Percentiles rank a stretch among this genome's conserved stretches.
Conservation (phyloP, 2,888 invertebrate genomes). For the Argyresthia goedartella region DNA sequence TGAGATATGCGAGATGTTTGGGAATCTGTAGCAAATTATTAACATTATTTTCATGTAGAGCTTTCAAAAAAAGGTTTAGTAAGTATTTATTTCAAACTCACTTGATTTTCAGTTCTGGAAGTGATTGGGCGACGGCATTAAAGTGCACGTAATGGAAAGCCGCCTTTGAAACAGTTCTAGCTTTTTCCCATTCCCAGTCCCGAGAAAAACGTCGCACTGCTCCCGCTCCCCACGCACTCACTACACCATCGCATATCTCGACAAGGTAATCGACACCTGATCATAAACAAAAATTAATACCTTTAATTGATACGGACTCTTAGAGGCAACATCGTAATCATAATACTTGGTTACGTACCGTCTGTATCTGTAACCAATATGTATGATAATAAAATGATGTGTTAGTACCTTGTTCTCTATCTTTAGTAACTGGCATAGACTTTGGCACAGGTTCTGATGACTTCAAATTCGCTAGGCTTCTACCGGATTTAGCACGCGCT, state of each 20-base stretch:
- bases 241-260: constrained; percentile 85
- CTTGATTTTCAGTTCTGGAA: constrained; percentile 81
- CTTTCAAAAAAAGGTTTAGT: not conserved
- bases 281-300: not conserved
- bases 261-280: constrained; percentile 90
- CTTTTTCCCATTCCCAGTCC: constrained; percentile 83
- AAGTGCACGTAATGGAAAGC: constrained; percentile 92
- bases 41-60: not conserved
- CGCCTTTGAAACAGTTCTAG: constrained; percentile 82
- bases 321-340: too few species aligned
- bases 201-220: constrained; percentile 85
- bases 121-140: constrained; percentile 80
- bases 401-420: constrained; percentile 77
- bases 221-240: constrained; percentile 91
- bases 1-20: constrained; percentile 83
- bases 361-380: too few species aligned
- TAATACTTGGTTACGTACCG: too few species aligned
- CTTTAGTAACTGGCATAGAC: constrained; percentile 65
- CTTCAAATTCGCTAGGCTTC: constrained; percentile 56
- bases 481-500: constrained; percentile 71
- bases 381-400: too few species aligned
- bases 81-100: constrained; percentile 18
- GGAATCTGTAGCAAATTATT: constrained; percentile 73
- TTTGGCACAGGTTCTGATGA: constrained; percentile 64
- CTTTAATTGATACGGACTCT: too few species aligned